Evolutionary conservation across 2,888 invertebrate species (phyloP), one percentile per base, ranked within the genome.

Genomic region (Lypha dubia): DNA sequence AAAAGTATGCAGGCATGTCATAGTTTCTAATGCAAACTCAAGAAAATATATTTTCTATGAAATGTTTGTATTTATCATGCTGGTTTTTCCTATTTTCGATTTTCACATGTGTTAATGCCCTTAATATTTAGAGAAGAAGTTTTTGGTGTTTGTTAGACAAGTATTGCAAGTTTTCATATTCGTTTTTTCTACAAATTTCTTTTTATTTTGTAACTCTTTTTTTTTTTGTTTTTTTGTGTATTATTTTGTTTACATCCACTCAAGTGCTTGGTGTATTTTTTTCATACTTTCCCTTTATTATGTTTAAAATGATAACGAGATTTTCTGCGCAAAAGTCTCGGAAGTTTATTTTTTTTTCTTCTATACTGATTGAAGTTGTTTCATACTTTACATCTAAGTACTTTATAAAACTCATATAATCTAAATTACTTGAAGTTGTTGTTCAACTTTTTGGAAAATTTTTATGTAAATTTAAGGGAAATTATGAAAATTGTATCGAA

Each of bases 381-480:
- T 62, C 22, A 22, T 67, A 35, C 38, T 65, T 77, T 17, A 20
- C 41, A 24, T n/a, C 32, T 71, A 65, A 79, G 79, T 79, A 73
- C 63, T 65, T 73, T 73, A 22, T 65, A 58, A 65, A 58, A 71
- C 79, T 71, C 32, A 71, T 46, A 79, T 79, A 71, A 79, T 79
- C 53, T 24, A 71, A 71, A 79, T 79, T 79, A 63, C 71, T 79
- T 56, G 11, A 62, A 79, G 46, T 79, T 79, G 56, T 71, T 67
- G 38, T 58, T 76, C 58, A 76, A 67, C 22, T 76, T 63, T 35
- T 56, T 60, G 11, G 22, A 6, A 22, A 38, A 56, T 35, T 53
- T 79, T 38, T 51, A 51, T 49, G 28, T 32, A 73, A 60, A 62
- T 60, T 62, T 71, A 9, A 13, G 35, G 24, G n/a, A 70, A 44